Conservation (phyloP, 2,888 invertebrate genomes). For the Dascillus cervinus region DNA sequence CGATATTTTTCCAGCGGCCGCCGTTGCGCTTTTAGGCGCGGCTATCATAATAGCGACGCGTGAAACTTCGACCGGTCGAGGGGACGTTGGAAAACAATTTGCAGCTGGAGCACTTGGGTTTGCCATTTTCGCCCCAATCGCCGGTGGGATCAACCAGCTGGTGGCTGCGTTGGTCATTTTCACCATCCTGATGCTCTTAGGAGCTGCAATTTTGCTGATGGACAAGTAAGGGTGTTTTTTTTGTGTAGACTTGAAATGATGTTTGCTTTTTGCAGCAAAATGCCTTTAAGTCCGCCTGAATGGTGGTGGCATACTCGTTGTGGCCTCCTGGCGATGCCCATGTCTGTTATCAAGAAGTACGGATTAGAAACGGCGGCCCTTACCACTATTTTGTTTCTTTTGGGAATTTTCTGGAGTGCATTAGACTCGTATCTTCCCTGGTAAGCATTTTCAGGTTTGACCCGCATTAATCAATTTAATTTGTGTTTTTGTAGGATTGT, state of each 20-base stretch:
- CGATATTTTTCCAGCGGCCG: slow-evolving; percentile 70
- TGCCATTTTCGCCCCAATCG: slow-evolving; percentile 60
- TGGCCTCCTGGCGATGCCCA: slow-evolving; percentile 68
- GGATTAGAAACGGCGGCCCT: slow-evolving; percentile 67
- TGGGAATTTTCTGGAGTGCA: slow-evolving; percentile 74
- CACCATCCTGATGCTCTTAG: slow-evolving; percentile 52
- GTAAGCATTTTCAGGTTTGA: slow-evolving; percentile 36
- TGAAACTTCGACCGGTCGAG: slow-evolving; percentile 71
- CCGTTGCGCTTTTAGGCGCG: slow-evolving; percentile 61
- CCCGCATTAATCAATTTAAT: background rate
- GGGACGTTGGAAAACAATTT: slow-evolving; percentile 71
- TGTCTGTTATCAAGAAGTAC: slow-evolving; percentile 69
- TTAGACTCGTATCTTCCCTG: slow-evolving; percentile 71
- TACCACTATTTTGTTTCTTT: slow-evolving; percentile 57
- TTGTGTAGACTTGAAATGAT: background rate
- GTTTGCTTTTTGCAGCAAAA: slow-evolving; percentile 43
- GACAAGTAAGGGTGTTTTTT: slow-evolving; percentile 41
- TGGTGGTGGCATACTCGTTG: slow-evolving; percentile 85
- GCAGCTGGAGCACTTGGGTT: slow-evolving; percentile 69
- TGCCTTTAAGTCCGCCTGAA: slow-evolving; percentile 75
- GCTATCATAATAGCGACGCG: slow-evolving; percentile 76
- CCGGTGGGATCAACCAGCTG: slow-evolving; percentile 36
- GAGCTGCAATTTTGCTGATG: slow-evolving; percentile 53
- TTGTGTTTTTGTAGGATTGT: slow-evolving; percentile 49
- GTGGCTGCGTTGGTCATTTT: slow-evolving; percentile 50